phyloP scores from a whole-genome alignment of 2,888 invertebrate species.

The Rhingia campestris region DNA sequence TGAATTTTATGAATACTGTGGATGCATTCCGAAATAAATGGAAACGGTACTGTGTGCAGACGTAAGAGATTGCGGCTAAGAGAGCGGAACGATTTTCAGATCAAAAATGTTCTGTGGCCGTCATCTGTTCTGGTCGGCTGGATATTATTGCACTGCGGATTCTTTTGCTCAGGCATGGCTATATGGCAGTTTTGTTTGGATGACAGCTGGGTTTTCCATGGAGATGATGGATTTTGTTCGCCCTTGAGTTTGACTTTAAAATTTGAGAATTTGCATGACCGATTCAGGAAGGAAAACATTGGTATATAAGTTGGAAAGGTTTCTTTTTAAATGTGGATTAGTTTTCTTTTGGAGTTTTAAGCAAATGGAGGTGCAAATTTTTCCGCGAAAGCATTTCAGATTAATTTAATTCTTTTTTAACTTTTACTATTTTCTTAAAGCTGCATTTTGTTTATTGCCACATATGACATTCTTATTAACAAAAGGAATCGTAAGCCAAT shows the following conservation, averaged over 20 bases:
- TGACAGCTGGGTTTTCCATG: constrained; percentile 60
- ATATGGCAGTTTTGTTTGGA: constrained; percentile 34
- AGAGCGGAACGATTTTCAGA: constrained; percentile 59
- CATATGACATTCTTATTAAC: too few relatives aligned
- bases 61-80: constrained; percentile 15
- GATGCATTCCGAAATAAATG: constrained; percentile 58
- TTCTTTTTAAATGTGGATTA: neutral
- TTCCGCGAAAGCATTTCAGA: too few relatives aligned
- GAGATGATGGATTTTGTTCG: constrained; percentile 63
- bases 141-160: constrained; percentile 60
- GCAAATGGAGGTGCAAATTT: neutral
- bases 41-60: neutral
- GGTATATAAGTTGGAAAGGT: neutral
- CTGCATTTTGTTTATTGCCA: too few relatives aligned
- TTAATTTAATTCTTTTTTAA: too few relatives aligned
- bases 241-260: constrained; percentile 54
- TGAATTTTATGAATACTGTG: constrained; percentile 66
- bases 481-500: too few relatives aligned
- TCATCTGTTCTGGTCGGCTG: constrained; percentile 69
- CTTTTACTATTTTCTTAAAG: too few relatives aligned
- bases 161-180: constrained; percentile 13
- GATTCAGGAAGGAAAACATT: neutral
- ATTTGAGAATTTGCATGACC: constrained; percentile 26
- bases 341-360: neutral
- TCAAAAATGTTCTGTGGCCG: constrained; percentile 58